Evolutionary conservation across 2,113 vertebrate genomes (phyloP), one percentile per base, ranked within the genome.

Genomic region (Elephantulus edwardii): DNA sequence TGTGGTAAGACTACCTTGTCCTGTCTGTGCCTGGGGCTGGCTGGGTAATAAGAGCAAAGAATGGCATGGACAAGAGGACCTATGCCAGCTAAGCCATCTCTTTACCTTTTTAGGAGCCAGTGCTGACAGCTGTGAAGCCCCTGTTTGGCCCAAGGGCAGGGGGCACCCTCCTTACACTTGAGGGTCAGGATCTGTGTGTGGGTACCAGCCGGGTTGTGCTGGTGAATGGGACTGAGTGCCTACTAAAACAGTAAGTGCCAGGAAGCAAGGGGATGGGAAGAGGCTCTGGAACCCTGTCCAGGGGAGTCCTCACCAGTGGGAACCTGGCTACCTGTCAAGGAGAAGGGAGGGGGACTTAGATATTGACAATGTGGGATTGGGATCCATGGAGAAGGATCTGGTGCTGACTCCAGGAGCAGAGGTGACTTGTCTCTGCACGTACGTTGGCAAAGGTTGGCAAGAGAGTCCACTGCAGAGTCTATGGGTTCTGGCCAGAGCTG

Each of bases 121-220:
- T 84, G 74, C 90, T 99, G 95, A 98, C 96, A 26, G 89, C 97
- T 35, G 96, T 99, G 68, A 96, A 97, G 24, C 99, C 99, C 1
- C 96, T 96, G 2, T 99, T 98, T 9, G 99, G 99, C 1, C 99
- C 99, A 6, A 97, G 16, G 33, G 95, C 97, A 3, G 99, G 99
- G 71, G 99, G 98, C 35, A 99, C 99, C 16, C 94, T 94, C 44
- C 97, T 99, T 91, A 98, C 97, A 1, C 97, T 99, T 33, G 95
- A 74, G 0, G 99, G 99, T 56, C 96, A 91, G 75, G 96, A 98
- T 88, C 96, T 99, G 83, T 97, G 96, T 0, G 95, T 98, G 0
- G 99, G 99, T 50, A 98, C 95, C 86, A 98, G 96, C 85, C 97
- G 97, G 94, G 97, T 2, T 40, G 98, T 99, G 95, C 98, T 94